Evolutionary conservation across 2,888 invertebrate genomes (phyloP), one percentile per base, ranked within the genome.

Genomic region (Himalopsyche anomala): DNA sequence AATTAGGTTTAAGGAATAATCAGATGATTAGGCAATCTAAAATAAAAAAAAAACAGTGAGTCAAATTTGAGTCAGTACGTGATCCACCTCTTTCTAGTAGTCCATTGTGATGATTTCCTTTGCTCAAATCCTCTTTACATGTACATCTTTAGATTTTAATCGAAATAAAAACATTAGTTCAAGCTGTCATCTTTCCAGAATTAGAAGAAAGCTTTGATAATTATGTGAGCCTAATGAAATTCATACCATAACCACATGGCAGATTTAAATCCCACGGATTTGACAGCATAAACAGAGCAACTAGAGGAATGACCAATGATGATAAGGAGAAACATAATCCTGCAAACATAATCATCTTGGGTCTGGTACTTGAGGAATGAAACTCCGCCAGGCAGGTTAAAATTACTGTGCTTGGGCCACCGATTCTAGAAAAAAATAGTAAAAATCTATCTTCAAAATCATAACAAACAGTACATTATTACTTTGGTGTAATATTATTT

Each of bases 231-330:
- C 4, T 51, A 51, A 51, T 51, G 51, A 51, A 62, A 80, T 17
- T 80, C 40, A 38, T 51, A 88, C 88, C 82, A 54, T 84, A 88
- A 74, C 36, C 45, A 36, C 11, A n/a, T 36, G 84, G 69, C 0
- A 95, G 84, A 11, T 90, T 89, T 82, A 94, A 91, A 51, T 93
- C 90, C 92, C 94, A 94, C 38, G 93, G 90, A 79, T 94, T 92
- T 0, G 96, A 95, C 85, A 97, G 93, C 42, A 97, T 92, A 5
- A 93, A 90, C 95, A 96, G 96, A 6, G 97, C 97, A 84, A 97
- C 89, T 55, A 94, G 92, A 38, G 96, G 95, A 86, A 96, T 92
- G 15, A 95, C 91, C 82, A 95, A 92, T 89, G 93, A 95, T 80
- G 94, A 96, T 38, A 94, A 89, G 82, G 95, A 94, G 89, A 95